Evolutionary conservation across 2,888 invertebrate species (phyloP).

Genomic region (Drosophila mimetica): DNA sequence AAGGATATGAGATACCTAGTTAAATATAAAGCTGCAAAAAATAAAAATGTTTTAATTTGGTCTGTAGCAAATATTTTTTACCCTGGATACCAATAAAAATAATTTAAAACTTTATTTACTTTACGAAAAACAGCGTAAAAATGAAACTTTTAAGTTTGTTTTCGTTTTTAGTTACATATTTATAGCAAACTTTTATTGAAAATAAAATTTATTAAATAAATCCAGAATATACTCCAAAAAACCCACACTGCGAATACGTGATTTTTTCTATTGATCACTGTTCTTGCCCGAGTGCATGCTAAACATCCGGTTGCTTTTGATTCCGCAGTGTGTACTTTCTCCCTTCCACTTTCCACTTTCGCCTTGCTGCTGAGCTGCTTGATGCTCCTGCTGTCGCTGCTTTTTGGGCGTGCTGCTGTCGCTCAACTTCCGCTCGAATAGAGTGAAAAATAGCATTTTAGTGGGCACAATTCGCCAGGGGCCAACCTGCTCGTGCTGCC

Average conservation of each 20-base stretch:
- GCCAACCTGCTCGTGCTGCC: conserved; percentile 32
- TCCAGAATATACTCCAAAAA: not conserved
- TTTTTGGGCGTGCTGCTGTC: conserved; percentile 52
- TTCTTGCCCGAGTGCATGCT: conserved; percentile 52
- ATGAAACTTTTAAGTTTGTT: too few relatives aligned
- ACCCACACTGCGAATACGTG: not conserved
- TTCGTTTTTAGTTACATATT: too few relatives aligned
- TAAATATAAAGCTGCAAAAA: not conserved
- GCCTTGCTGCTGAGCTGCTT: conserved; percentile 30
- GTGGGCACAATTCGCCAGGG: conserved; percentile 50
- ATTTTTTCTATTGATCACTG: conserved; percentile 1
- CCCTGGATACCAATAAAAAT: too few relatives aligned
- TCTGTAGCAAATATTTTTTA: too few relatives aligned
- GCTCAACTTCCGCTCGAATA: conserved; percentile 74
- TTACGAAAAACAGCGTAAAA: too few relatives aligned
- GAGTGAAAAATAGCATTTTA: conserved; percentile 76
- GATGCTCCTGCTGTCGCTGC: conserved; percentile 22
- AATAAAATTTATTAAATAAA: too few relatives aligned
- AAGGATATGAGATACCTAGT: not conserved
- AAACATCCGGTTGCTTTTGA: conserved; percentile 62
- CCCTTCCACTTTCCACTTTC: conserved; percentile 4
- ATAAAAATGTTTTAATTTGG: too few relatives aligned
- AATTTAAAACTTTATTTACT: too few relatives aligned
- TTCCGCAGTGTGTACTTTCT: conserved; percentile 33
- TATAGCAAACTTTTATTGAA: too few relatives aligned